Conservation (phyloP, 53 echinoderm and acorn worm species). For the Apostichopus leukothele region DNA sequence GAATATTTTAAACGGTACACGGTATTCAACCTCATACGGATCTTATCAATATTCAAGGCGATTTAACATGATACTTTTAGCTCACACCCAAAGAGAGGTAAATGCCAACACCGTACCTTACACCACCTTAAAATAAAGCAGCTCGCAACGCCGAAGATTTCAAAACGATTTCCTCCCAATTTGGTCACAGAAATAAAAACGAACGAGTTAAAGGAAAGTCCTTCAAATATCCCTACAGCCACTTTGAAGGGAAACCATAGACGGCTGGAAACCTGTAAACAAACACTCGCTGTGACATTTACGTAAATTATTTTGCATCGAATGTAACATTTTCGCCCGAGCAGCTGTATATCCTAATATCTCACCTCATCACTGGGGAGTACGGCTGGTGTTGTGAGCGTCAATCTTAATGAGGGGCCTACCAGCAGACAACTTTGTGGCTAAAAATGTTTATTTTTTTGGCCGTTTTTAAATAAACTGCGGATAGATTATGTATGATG, state of each 20-base stretch:
- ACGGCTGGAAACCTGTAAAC: slow-evolving; percentile 26
- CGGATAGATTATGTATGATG: no score
- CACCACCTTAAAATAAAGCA: no score
- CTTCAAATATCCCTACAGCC: slow-evolving; percentile 19
- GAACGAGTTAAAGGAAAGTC: background rate
- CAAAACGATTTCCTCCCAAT: background rate
- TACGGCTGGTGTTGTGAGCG: slow-evolving; percentile 8
- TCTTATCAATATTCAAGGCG: slow-evolving; percentile 1
- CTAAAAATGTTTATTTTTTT: background rate
- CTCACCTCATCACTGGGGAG: slow-evolving; percentile 27
- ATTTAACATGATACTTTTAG: background rate
- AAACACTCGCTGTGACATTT: slow-evolving; percentile 39
- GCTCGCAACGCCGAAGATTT: background rate
- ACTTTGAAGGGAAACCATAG: slow-evolving; percentile 30
- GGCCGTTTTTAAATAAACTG: no score
- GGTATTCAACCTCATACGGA: background rate
- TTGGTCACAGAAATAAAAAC: background rate
- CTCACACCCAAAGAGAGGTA: background rate
- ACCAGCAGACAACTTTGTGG: background rate
- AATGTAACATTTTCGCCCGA: slow-evolving; percentile 35
- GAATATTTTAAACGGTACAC: background rate
- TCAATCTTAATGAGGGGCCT: slow-evolving; percentile 37
- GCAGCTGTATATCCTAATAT: slow-evolving; percentile 31
- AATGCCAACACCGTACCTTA: background rate
- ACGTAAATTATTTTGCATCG: slow-evolving; percentile 36